Evolutionary conservation across 2,113 vertebrate genomes (phyloP).

Genomic region (Myodes glareolus): DNA sequence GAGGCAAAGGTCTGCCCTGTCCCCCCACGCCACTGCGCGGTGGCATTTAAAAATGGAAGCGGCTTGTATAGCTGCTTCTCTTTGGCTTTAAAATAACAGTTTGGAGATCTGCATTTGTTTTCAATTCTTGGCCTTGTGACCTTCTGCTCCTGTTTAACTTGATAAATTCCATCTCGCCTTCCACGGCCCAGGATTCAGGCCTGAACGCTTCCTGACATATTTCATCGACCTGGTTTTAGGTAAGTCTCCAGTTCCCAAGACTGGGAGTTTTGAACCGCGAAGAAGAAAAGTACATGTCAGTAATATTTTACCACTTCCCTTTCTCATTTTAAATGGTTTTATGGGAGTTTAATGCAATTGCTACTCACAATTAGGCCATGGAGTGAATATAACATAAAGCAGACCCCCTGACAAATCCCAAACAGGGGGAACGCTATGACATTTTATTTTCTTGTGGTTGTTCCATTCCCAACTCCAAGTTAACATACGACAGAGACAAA

Average conservation of each 20-base stretch:
- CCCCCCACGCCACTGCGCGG: conserved; percentile 41
- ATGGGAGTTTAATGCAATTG: conserved; percentile 21
- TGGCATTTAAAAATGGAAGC: conserved; percentile 80
- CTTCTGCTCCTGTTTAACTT: conserved; percentile 80
- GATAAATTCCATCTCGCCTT: conserved; percentile 81
- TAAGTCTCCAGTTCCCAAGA: conserved; percentile 74
- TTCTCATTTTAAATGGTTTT: conserved; percentile 45
- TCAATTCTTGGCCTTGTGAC: conserved; percentile 79
- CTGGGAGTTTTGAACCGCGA: conserved; percentile 36
- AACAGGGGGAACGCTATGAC: neutral
- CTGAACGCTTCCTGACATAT: conserved; percentile 74
- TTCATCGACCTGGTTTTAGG: conserved; percentile 75
- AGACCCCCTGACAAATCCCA: neutral
- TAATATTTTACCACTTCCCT: neutral
- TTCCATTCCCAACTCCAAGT: conserved; percentile 29
- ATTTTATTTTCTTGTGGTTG: conserved; percentile 5
- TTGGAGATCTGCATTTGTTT: conserved; percentile 80
- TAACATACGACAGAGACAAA: neutral
- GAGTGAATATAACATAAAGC: neutral
- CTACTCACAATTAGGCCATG: neutral
- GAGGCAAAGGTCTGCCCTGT: conserved; percentile 53
- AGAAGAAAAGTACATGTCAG: neutral
- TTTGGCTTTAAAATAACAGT: conserved; percentile 82
- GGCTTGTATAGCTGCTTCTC: conserved; percentile 74
- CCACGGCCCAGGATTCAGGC: conserved; percentile 70